Conservation (phyloP, 2,888 invertebrate species). For the Morpho deidamia region DNA sequence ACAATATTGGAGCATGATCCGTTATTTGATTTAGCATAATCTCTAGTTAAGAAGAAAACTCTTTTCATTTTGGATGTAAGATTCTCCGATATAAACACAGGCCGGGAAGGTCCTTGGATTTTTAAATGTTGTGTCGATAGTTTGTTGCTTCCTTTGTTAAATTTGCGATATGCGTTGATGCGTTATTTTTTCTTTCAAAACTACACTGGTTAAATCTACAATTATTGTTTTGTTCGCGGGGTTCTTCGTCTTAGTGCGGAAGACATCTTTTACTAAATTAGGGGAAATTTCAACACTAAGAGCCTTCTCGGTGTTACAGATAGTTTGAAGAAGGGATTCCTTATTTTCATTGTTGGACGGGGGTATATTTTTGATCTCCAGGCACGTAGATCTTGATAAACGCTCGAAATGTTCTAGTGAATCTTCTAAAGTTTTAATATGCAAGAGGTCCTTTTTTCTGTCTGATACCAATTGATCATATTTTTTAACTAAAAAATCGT, state of each 20-base stretch:
- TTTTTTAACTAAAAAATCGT: not conserved
- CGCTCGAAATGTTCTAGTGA: conserved; percentile 5
- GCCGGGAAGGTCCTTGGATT: conserved; percentile 1
- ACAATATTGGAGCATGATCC: not conserved
- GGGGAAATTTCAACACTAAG: conserved; percentile 3
- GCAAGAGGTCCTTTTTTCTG: not conserved
- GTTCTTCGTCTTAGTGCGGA: conserved; percentile 5
- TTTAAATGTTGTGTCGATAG: conserved; percentile 8
- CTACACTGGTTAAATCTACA: conserved; percentile 11
- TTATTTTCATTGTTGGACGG: conserved; percentile 1
- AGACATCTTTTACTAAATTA: conserved; percentile 6
- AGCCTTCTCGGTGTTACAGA: not conserved
- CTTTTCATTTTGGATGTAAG: conserved; percentile 5
- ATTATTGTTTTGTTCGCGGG: conserved; percentile 9
- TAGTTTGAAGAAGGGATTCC: not conserved
- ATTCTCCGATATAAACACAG: conserved; percentile 9
- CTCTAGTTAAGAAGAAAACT: conserved; percentile 8
- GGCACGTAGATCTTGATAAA: conserved; percentile 6
- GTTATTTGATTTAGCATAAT: conserved; percentile 8
- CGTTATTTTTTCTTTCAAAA: conserved; percentile 12
- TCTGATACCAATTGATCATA: not conserved
- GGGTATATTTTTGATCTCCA: conserved; percentile 16
- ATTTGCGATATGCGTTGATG: not conserved
- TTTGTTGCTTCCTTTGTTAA: conserved; percentile 8
- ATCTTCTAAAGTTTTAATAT: conserved; percentile 1